These are phyloP conservation scores for Glaucopsyche alexis DNA, from an alignment of 2,888 invertebrate genomes.

Conservation along the genomic window DNA sequence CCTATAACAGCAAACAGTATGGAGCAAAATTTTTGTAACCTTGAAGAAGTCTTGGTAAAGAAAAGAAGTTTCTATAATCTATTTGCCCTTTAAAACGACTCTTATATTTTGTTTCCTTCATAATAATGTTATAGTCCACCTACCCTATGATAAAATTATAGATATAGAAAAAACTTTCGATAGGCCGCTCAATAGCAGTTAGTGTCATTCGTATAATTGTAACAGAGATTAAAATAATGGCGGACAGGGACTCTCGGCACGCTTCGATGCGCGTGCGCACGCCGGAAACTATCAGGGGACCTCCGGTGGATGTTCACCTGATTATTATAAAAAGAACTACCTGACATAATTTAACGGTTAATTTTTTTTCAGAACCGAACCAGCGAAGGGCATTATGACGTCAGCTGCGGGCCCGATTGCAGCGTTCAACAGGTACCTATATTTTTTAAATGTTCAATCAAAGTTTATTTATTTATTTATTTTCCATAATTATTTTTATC, in stretches of 20 bases:
- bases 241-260: slow-evolving; percentile 45
- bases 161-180: no score
- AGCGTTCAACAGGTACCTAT: slow-evolving; percentile 84
- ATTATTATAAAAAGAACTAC: slow-evolving; percentile 44
- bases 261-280: slow-evolving; percentile 62
- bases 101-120: no score
- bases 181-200: neutral
- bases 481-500: no score
- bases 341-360: slow-evolving; percentile 34
- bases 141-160: no score
- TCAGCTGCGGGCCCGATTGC: slow-evolving; percentile 85
- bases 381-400: slow-evolving; percentile 84
- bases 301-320: slow-evolving; percentile 48
- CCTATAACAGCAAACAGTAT: no score
- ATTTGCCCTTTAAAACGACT: no score
- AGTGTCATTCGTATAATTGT: neutral
- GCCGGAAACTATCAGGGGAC: slow-evolving; percentile 62
- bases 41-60: no score
- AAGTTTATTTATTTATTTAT: no score
- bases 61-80: no score
- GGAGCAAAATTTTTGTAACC: neutral
- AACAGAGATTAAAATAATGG: slow-evolving; percentile 30
- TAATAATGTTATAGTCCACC: no score
- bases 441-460: slow-evolving; percentile 39
- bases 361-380: slow-evolving; percentile 82